These are phyloP conservation scores for Turnix velox DNA, from an alignment of 2,113 vertebrate species.

Conservation along the genomic window DNA sequence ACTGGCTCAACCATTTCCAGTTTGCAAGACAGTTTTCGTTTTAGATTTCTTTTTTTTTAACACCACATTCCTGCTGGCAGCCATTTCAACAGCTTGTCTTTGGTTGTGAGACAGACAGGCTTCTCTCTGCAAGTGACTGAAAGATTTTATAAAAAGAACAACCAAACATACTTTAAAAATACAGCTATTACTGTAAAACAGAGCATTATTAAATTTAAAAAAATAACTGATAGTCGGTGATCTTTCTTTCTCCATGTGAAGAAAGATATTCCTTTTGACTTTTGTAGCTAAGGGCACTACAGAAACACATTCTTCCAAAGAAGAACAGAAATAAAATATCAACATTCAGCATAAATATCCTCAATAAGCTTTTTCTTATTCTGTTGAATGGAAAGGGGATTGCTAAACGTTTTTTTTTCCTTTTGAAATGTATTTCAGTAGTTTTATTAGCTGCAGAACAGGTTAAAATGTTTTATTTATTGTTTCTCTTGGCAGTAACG, in stretches of 20 bases:
- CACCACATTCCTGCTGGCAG: conserved; percentile 2
- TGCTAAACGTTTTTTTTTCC: neutral
- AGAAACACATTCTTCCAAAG: neutral
- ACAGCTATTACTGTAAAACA: neutral
- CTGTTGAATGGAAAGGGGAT: neutral
- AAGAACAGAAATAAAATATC: neutral
- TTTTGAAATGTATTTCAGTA: neutral
- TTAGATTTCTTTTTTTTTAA: neutral
- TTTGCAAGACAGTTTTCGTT: neutral
- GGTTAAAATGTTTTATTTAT: neutral
- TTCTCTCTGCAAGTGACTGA: neutral
- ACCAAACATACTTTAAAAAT: neutral
- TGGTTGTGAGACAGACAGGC: neutral
- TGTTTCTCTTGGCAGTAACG: neutral
- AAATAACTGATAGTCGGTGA: neutral
- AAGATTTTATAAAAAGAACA: neutral
- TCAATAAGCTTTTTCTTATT: neutral
- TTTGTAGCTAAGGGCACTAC: neutral
- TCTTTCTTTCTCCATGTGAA: neutral
- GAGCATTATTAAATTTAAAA: neutral
- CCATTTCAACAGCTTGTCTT: conserved; percentile 52
- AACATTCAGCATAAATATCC: neutral
- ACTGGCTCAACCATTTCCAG: neutral
- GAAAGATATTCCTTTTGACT: neutral
- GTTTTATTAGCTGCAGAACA: neutral